phyloP scores from a whole-genome alignment of 2,113 vertebrate species.

The Noctilio leporinus region DNA sequence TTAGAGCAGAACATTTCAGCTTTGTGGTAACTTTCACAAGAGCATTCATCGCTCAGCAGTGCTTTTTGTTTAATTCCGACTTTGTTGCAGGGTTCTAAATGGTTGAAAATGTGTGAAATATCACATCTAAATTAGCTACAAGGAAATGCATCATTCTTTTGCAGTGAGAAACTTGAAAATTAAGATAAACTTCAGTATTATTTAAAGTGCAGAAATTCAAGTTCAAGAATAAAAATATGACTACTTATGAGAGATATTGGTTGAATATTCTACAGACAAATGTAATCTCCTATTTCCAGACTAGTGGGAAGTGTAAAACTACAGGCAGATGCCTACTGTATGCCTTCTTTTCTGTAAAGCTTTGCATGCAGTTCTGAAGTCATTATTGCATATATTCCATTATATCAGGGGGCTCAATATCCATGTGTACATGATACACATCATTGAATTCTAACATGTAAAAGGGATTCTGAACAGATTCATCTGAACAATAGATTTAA shows the following conservation, averaged over 20 bases:
- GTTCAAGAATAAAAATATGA: background rate
- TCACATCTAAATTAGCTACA: background rate
- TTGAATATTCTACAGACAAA: background rate
- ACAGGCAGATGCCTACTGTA: background rate
- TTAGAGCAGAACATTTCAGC: background rate
- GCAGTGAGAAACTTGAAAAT: background rate
- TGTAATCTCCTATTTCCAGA: background rate
- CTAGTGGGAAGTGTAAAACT: background rate
- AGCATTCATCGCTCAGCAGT: background rate
- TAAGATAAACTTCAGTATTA: background rate
- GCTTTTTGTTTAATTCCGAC: background rate
- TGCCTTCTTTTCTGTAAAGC: background rate
- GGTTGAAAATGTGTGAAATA: background rate
- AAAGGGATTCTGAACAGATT: background rate
- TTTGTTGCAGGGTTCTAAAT: background rate
- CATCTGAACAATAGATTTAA: background rate
- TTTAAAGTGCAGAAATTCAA: background rate
- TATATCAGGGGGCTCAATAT: background rate
- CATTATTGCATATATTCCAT: background rate
- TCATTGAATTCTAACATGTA: background rate
- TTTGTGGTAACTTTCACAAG: background rate
- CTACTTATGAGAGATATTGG: background rate
- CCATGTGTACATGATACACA: background rate
- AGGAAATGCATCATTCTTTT: background rate
- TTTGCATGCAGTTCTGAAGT: background rate